Evolutionary conservation across 2,113 vertebrate species (phyloP), one percentile per base, ranked within the genome.

Genomic region (Epinephelus fuscoguttatus): DNA sequence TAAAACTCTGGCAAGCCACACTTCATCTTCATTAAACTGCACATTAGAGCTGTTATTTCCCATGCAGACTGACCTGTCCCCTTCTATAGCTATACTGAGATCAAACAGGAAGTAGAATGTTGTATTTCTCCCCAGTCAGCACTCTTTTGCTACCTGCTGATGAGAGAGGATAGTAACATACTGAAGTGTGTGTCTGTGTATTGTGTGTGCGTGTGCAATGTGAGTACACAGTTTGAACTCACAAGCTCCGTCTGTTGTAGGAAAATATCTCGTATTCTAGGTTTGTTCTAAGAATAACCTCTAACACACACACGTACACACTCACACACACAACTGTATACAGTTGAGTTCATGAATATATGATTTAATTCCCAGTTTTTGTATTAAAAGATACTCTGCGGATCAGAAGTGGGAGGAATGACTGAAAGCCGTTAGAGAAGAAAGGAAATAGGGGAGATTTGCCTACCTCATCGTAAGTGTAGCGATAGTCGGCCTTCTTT

Each of bases 401-500:
- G 62, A 90, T 81, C 72, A 82, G 66, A 85, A 80, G 74, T 45
- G 21, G 19, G 40, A 66, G 49, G 27, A 56, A 75, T 23, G 64
- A 64, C 50, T 66, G 71, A 77, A 70, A 76, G 70, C 69, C 11
- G 71, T 55, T 75, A 17, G 60, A 80, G 70, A 67, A 72, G 80
- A 81, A 78, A 80, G 70, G 66, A 80, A 82, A 79, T 70, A 23
- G 11, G 62, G 33, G 82, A 80, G 80, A 74, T 80, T 68, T 17
- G 68, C 74, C 95, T 97, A 99, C 98, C 98, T 99, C 98, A 87
- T 99, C 98, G 60, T 99, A 97, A 52, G 97, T 97, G 85, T 99
- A 99, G 96, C 98, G 97, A 94, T 97, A 99, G 94, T 99, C 98
- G 0, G 97, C 98, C 90, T 99, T 99, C 96, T 99, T 99, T 91